These are phyloP conservation scores for Scomber japonicus DNA, from an alignment of 2,113 vertebrate species.

Conservation along the genomic window DNA sequence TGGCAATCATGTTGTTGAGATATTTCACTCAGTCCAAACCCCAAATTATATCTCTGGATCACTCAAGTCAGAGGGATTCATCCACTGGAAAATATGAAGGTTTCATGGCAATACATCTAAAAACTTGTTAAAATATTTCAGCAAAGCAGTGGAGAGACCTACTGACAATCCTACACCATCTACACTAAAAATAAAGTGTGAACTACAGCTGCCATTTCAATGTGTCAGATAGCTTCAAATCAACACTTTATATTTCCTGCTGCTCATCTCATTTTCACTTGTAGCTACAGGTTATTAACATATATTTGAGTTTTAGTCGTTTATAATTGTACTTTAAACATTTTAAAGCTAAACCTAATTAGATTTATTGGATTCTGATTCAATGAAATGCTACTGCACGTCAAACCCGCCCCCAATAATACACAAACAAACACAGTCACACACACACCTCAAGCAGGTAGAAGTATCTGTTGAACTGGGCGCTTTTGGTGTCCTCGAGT, in stretches of 20 bases:
- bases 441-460: conserved; percentile 94
- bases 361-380: neutral
- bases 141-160: too few relatives aligned
- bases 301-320: neutral
- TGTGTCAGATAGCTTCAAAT: neutral
- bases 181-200: too few relatives aligned
- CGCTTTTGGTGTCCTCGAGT: conserved; percentile 98
- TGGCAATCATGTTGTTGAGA: too few relatives aligned
- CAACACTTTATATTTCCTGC: conserved; percentile 1
- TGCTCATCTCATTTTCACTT: neutral
- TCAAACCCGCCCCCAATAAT: neutral
- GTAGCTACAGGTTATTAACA: neutral
- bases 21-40: too few relatives aligned
- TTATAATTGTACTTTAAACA: neutral
- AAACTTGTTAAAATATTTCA: too few relatives aligned
- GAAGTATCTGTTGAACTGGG: conserved; percentile 99
- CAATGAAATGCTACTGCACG: neutral
- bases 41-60: too few relatives aligned
- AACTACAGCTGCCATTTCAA: neutral
- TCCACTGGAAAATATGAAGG: too few relatives aligned
- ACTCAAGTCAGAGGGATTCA: too few relatives aligned
- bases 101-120: too few relatives aligned
- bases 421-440: conserved; percentile 1
- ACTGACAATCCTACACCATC: too few relatives aligned
- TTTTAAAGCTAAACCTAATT: neutral